phyloP scores from a whole-genome alignment of 2,888 invertebrate species.

The Rhagophthalmus giganteus region DNA sequence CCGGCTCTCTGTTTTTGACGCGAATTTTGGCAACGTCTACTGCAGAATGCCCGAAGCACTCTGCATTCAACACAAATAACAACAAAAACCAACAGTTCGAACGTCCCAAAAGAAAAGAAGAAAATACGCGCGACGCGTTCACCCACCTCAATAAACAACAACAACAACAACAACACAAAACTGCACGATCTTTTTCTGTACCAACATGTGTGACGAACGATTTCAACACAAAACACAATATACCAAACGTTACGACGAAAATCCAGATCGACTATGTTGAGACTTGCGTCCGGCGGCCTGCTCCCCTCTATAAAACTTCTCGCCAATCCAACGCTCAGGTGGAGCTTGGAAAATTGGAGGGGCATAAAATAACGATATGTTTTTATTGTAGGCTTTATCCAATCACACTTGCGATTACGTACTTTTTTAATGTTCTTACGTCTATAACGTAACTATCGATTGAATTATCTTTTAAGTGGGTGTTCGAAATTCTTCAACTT shows the following conservation, averaged over 20 bases:
- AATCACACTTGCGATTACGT: slow-evolving; percentile 41
- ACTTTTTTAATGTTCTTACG: slow-evolving; percentile 13
- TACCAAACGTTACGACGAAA: too few relatives aligned
- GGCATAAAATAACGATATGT: slow-evolving; percentile 50
- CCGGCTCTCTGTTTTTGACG: slow-evolving; percentile 85
- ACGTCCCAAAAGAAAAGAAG: slow-evolving; percentile 2
- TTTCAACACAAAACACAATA: slow-evolving; percentile 8
- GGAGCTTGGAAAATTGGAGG: slow-evolving; percentile 48
- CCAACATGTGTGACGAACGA: slow-evolving; percentile 1
- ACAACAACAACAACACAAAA: slow-evolving; percentile 8
- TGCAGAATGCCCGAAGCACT: slow-evolving; percentile 53
- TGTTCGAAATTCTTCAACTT: too few relatives aligned
- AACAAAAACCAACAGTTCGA: slow-evolving; percentile 24
- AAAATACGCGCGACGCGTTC: slow-evolving; percentile 3
- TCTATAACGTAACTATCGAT: slow-evolving; percentile 7
- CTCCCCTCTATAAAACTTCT: slow-evolving; percentile 6
- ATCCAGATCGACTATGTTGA: slow-evolving; percentile 15
- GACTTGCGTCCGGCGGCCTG: not conserved
- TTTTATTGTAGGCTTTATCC: slow-evolving; percentile 53
- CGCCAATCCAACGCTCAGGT: slow-evolving; percentile 17
- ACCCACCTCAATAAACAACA: slow-evolving; percentile 11
- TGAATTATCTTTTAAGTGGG: slow-evolving; percentile 9
- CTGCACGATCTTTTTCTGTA: slow-evolving; percentile 2
- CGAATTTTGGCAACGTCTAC: slow-evolving; percentile 73
- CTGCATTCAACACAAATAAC: slow-evolving; percentile 44